Base-by-base conservation (phyloP, 2,113 vertebrate genomes). In the Thomomys bottae region DNA sequence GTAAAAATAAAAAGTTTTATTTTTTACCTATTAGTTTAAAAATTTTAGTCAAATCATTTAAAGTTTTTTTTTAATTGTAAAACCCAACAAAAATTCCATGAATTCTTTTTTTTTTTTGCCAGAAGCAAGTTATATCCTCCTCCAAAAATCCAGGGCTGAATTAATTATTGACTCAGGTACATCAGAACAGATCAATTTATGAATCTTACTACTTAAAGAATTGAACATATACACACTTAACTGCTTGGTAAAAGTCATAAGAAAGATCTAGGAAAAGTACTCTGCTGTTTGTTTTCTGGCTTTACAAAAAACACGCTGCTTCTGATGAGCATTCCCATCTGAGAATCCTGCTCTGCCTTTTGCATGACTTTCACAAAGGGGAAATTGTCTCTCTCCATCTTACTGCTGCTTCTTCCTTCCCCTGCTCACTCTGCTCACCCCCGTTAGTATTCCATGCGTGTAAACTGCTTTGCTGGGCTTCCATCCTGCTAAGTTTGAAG, bases 401-500 rank as follows among this genome's bases (percentile, higher is more conserved):
- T 21, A 34, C 24, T 70, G 30, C 84, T 64, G 26, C 24, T 23
- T 45, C 81, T 89, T 72, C 63, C 42, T 36, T 73, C 57, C 68
- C 10, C 2, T 54, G 49, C 49, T 5, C n/a, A 1, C 45, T 64
- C 71, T 32, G 72, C 38, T 24, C 36, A 32, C 3, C 42, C n/a
- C 66, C 79, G 32, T 91, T 95, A 92, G 66, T 75, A 92, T 89
- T 93, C 88, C 49, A 61, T 6, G 2, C 77, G 40, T 91, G 75
- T 4, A 66, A 93, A 82, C 78, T 26, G n/a, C 66, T 86, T 82
- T 26, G 49, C 91, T 78, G 76, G 80, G 91, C 61, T 81, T 72
- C 75, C 5, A 42, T 76, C 81, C 87, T 95, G 92, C 82, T 91
- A 79, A 80, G 89, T 89, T 85, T 66, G 89, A 94, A 91, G 95